A percentile compares a stretch with the other conserved stretches of the same genome.
These are phyloP conservation scores for Andrena bicolor DNA, from an alignment of 2,888 invertebrate species.

Conservation along the genomic window DNA sequence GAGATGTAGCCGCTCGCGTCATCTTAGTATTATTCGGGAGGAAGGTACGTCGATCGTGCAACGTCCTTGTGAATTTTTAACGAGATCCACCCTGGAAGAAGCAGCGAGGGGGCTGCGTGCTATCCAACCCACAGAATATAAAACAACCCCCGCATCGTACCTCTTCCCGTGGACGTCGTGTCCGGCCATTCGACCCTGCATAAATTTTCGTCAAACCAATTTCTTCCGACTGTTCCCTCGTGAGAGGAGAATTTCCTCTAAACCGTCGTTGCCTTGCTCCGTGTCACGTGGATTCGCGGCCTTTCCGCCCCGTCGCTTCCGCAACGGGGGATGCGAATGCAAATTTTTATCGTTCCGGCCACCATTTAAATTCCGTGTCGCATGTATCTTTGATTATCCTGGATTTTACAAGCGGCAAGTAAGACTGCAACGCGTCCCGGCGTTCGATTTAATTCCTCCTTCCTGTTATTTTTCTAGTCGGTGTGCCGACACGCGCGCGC, in stretches of 20 bases:
- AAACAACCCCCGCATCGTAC: conserved; percentile 43
- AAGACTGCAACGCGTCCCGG: neutral
- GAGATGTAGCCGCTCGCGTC: conserved; percentile 10
- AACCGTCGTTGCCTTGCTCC: conserved; percentile 30
- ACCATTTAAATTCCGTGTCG: neutral
- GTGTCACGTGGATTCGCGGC: conserved; percentile 31
- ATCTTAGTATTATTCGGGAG: conserved; percentile 34
- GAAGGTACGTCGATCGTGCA: conserved; percentile 44
- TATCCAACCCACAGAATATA: conserved; percentile 56
- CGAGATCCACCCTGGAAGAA: conserved; percentile 2
- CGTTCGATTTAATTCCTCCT: conserved; percentile 1
- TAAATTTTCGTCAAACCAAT: conserved; percentile 67
- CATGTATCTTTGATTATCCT: conserved; percentile 22
- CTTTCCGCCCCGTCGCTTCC: conserved; percentile 3
- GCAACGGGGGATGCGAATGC: conserved; percentile 19
- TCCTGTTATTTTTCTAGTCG: neutral
- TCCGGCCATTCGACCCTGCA: conserved; percentile 58
- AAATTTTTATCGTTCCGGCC: conserved; percentile 29
- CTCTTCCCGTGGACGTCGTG: conserved; percentile 50
- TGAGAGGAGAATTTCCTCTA: conserved; percentile 16
- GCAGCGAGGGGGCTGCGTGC: conserved; percentile 17
- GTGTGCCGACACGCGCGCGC: neutral
- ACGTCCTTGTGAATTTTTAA: conserved; percentile 55
- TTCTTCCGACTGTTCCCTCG: conserved; percentile 47
- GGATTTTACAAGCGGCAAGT: neutral